A percentile compares a stretch with the other conserved stretches of the same genome.
These are phyloP conservation scores for Oryzias curvinotus DNA, from an alignment of 2,113 vertebrate genomes.

Conservation along the genomic window DNA sequence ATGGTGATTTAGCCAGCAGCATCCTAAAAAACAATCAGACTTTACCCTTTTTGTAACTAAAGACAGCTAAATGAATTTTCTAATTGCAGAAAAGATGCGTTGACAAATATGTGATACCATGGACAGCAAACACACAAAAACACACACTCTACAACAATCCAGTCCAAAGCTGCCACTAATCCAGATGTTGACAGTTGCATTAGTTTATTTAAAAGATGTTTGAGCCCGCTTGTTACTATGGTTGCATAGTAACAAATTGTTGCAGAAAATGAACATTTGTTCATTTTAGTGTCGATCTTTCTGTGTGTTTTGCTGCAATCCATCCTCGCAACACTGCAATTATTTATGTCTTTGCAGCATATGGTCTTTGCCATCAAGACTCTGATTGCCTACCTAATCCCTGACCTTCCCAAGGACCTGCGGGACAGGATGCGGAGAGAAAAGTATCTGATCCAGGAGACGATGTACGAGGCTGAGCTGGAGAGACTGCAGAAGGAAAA, in stretches of 20 bases:
- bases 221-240: too few relatives aligned
- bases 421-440: conserved; percentile 94
- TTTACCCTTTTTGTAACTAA: too few relatives aligned
- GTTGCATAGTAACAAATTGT: too few relatives aligned
- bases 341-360: conserved; percentile 78
- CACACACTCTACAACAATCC: background rate
- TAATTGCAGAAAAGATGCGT: too few relatives aligned
- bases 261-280: too few relatives aligned
- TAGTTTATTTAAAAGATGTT: background rate
- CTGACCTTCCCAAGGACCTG: conserved; percentile 95
- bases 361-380: conserved; percentile 97
- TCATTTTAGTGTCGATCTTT: too few relatives aligned
- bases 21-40: too few relatives aligned
- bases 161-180: conserved; percentile 2
- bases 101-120: too few relatives aligned
- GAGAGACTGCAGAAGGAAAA: conserved; percentile 90
- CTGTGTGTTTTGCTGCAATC: background rate
- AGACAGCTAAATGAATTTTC: too few relatives aligned
- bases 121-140: background rate
- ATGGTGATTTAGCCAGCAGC: too few relatives aligned
- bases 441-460: conserved; percentile 97
- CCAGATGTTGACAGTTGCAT: conserved; percentile 6
- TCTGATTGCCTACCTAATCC: conserved; percentile 96
- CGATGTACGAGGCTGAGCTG: conserved; percentile 96
- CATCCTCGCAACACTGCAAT: background rate